phyloP scores from a whole-genome alignment of 2,888 invertebrate species.

The Furcula furcula region DNA sequence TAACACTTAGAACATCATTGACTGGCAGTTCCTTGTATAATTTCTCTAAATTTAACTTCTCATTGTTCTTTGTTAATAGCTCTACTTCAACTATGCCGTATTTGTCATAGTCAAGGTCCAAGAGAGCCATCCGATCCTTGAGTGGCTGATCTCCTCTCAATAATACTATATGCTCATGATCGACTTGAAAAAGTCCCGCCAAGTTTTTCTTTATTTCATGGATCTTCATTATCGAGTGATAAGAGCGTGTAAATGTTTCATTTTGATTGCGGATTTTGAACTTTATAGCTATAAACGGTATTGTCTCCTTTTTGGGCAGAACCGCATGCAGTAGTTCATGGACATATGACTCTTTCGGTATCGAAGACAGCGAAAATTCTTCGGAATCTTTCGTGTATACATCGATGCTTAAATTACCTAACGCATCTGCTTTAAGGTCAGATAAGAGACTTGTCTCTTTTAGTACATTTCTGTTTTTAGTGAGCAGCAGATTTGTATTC shows the following conservation, averaged over 20 bases:
- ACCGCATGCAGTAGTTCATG: constrained; percentile 64
- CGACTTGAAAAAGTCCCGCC: constrained; percentile 79
- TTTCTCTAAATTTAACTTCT: constrained; percentile 61
- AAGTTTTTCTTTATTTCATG: constrained; percentile 83
- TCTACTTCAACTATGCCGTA: constrained; percentile 74
- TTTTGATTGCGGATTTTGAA: constrained; percentile 67
- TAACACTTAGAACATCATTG: constrained; percentile 69
- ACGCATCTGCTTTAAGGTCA: constrained; percentile 61
- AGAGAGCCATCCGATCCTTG: constrained; percentile 64
- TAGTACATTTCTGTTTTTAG: constrained; percentile 67
- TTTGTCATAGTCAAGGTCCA: constrained; percentile 72
- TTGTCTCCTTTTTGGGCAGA: constrained; percentile 60
- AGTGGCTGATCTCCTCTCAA: constrained; percentile 66
- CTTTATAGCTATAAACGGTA: constrained; percentile 74
- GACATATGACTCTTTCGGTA: constrained; percentile 68
- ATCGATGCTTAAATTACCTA: constrained; percentile 65
- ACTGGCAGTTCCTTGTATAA: constrained; percentile 66
- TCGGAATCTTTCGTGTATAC: constrained; percentile 70
- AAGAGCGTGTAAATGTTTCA: constrained; percentile 75
- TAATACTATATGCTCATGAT: constrained; percentile 72
- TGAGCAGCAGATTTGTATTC: constrained; percentile 60
- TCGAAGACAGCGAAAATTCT: constrained; percentile 59
- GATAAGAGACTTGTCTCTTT: constrained; percentile 62
- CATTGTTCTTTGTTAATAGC: constrained; percentile 63
- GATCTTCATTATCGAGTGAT: constrained; percentile 76